These are phyloP conservation scores for Aleiodes leptofemur DNA, from an alignment of 2,888 invertebrate genomes.

Conservation along the genomic window DNA sequence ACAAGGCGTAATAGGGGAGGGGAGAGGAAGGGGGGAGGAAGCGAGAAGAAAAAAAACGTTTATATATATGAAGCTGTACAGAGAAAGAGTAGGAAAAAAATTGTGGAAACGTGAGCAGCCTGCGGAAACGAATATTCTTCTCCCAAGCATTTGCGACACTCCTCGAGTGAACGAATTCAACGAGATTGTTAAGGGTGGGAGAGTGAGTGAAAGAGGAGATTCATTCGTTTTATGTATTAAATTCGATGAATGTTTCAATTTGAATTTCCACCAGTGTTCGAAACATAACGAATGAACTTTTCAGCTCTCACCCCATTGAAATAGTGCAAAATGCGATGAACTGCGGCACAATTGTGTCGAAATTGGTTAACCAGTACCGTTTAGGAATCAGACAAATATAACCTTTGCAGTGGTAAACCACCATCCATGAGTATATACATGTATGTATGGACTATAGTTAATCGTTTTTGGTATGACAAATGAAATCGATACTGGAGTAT, in stretches of 20 bases:
- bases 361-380: background rate
- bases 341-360: background rate
- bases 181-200: background rate
- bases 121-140: slow-evolving; percentile 20
- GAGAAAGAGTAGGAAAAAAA: background rate
- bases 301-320: background rate
- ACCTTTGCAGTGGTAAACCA: background rate
- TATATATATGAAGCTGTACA: slow-evolving; percentile 9
- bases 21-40: no score
- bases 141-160: background rate
- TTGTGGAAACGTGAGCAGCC: slow-evolving; percentile 29
- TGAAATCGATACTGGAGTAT: background rate
- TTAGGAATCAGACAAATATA: slow-evolving; percentile 4
- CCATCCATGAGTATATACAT: background rate
- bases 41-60: slow-evolving; percentile 11
- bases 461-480: background rate
- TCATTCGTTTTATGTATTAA: background rate
- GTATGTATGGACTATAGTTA: background rate
- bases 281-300: background rate
- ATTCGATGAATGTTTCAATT: background rate
- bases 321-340: background rate
- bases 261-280: background rate
- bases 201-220: background rate
- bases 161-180: slow-evolving; percentile 2
- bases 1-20: no score